phyloP scores from a whole-genome alignment of 2,888 invertebrate genomes.

The Melolontha melolontha region DNA sequence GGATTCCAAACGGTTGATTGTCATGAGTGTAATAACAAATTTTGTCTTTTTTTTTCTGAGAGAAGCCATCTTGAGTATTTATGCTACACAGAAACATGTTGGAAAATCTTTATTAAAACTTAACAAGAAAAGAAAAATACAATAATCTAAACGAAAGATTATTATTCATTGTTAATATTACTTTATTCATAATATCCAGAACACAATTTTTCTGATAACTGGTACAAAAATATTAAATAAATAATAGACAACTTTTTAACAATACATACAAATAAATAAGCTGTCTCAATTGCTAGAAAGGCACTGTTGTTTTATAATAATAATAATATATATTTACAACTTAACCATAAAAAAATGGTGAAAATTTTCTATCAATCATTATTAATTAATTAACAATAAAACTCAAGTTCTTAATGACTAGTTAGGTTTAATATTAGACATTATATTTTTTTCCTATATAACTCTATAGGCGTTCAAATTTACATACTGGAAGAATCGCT shows the following conservation, averaged over 20 bases:
- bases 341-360: slow-evolving; percentile 41
- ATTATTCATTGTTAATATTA: slow-evolving; percentile 46
- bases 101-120: slow-evolving; percentile 12
- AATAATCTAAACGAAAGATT: slow-evolving; percentile 46
- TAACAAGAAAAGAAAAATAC: slow-evolving; percentile 43
- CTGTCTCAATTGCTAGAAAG: slow-evolving; percentile 49
- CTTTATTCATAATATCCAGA: slow-evolving; percentile 44
- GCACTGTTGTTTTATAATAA: slow-evolving; percentile 49
- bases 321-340: slow-evolving; percentile 38
- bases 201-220: slow-evolving; percentile 40
- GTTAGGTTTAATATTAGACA: slow-evolving; percentile 42
- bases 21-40: slow-evolving; percentile 42
- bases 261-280: slow-evolving; percentile 50
- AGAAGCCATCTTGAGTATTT: slow-evolving; percentile 49
- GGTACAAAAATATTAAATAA: slow-evolving; percentile 43
- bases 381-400: slow-evolving; percentile 46
- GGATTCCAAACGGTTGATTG: slow-evolving; percentile 48
- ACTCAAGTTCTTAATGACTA: slow-evolving; percentile 48
- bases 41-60: slow-evolving; percentile 41
- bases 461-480: slow-evolving; percentile 31
- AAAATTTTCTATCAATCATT: slow-evolving; percentile 44
- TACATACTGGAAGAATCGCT: slow-evolving; percentile 39
- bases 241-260: slow-evolving; percentile 45
- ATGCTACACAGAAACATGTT: slow-evolving; percentile 40
- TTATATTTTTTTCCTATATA: slow-evolving; percentile 43